phyloP scores from a whole-genome alignment of 1,140 invertebrate genomes.

The Contarinia nasturtii region DNA sequence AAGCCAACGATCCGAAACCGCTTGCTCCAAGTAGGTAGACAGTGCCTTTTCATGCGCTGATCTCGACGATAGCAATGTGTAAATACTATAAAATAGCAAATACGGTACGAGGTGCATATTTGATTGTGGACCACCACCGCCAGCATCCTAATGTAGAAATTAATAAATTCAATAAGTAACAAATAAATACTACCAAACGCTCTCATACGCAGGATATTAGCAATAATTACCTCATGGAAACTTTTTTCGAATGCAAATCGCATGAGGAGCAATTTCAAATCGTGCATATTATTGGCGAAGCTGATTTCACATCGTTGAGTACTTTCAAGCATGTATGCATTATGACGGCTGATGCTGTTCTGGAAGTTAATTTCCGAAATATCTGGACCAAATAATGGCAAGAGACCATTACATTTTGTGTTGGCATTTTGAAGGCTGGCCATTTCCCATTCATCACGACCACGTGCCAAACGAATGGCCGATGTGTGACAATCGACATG shows the following conservation, averaged over 20 bases:
- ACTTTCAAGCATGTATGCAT: constrained; percentile 68
- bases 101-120: constrained; percentile 95
- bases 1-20: constrained; percentile 37
- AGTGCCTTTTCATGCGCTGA: constrained; percentile 53
- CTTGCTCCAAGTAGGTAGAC: constrained; percentile 41
- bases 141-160: too few relatives aligned
- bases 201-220: too few relatives aligned
- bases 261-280: constrained; percentile 77
- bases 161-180: too few relatives aligned
- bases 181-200: too few relatives aligned
- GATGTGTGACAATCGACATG: constrained; percentile 97
- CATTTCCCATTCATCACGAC: constrained; percentile 92
- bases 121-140: constrained; percentile 88
- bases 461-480: constrained; percentile 56
- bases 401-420: constrained; percentile 87
- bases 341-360: constrained; percentile 77
- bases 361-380: constrained; percentile 90
- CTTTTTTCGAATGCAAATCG: constrained; percentile 85
- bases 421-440: constrained; percentile 95
- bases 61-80: constrained; percentile 36
- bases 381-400: constrained; percentile 91
- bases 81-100: constrained; percentile 83
- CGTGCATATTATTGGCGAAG: constrained; percentile 76
- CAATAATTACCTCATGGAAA: too few relatives aligned
- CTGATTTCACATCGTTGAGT: constrained; percentile 75